Percentiles rank a stretch among this genome's conserved stretches.
phyloP scores from a whole-genome alignment of 2,113 vertebrate species.

The Canis aureus region DNA sequence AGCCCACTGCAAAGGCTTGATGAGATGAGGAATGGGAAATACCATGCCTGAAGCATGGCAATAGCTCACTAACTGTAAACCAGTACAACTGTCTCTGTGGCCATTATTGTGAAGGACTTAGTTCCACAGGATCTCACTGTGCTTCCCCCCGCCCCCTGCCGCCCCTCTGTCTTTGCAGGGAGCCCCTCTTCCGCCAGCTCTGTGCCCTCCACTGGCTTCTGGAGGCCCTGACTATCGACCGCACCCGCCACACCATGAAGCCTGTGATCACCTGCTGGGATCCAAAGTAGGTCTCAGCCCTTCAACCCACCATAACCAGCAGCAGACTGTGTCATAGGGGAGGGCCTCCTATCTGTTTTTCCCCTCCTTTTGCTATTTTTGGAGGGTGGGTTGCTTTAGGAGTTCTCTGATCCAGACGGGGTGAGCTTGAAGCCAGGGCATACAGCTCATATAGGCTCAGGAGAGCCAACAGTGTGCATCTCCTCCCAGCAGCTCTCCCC shows the following conservation, averaged over 20 bases:
- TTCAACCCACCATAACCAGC: neutral
- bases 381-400: neutral
- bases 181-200: slow-evolving; percentile 88
- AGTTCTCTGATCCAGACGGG: neutral
- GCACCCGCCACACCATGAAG: slow-evolving; percentile 73
- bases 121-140: neutral
- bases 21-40: neutral
- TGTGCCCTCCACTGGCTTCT: slow-evolving; percentile 90
- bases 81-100: neutral
- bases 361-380: neutral
- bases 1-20: neutral
- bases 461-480: fast-evolving
- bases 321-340: fast-evolving
- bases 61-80: neutral
- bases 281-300: slow-evolving; percentile 82
- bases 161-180: slow-evolving; percentile 74
- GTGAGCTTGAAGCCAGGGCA: neutral
- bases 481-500: neutral
- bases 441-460: fast-evolving
- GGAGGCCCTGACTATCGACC: slow-evolving; percentile 87
- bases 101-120: neutral
- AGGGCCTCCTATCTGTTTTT: fast-evolving
- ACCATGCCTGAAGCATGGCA: fast-evolving
- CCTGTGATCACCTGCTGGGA: slow-evolving; percentile 88
- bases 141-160: neutral